These are phyloP conservation scores for Deroplatys truncata DNA, from an alignment of 2,888 invertebrate genomes.

Conservation along the genomic window DNA sequence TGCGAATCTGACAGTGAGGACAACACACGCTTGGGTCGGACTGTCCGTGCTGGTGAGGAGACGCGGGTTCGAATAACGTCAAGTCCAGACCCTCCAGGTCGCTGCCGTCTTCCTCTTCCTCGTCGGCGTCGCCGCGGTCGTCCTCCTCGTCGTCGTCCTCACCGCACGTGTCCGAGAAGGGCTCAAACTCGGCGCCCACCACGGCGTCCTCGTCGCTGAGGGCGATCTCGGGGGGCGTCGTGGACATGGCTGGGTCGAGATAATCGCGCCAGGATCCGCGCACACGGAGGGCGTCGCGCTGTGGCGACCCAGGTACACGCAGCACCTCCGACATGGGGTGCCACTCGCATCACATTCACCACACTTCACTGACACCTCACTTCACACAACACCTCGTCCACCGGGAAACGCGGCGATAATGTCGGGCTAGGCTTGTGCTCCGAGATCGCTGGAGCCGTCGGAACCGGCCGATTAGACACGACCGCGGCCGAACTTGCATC, in stretches of 20 bases:
- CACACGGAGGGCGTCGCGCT: constrained; percentile 34
- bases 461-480: background rate
- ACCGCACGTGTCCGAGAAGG: constrained; percentile 48
- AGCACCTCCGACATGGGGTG: constrained; percentile 19
- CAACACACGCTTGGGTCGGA: constrained; percentile 44
- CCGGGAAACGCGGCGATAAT: background rate
- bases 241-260: constrained; percentile 38
- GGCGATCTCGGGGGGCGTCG: constrained; percentile 30
- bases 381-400: background rate
- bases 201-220: constrained; percentile 32
- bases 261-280: constrained; percentile 42
- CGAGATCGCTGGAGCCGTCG: background rate
- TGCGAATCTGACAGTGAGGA: background rate
- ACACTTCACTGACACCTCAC: background rate
- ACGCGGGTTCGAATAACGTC: constrained; percentile 60
- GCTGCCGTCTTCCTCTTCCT: constrained; percentile 37
- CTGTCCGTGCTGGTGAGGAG: constrained; percentile 41
- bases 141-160: constrained; percentile 15
- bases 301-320: constrained; percentile 35
- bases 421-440: background rate
- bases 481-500: background rate
- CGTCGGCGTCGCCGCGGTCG: constrained; percentile 34
- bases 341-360: background rate
- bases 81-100: constrained; percentile 66
- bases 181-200: constrained; percentile 53